These are phyloP conservation scores for Palythoa heliodiscus DNA, from an alignment of 92 coral and sea anemone species.

Conservation along the genomic window DNA sequence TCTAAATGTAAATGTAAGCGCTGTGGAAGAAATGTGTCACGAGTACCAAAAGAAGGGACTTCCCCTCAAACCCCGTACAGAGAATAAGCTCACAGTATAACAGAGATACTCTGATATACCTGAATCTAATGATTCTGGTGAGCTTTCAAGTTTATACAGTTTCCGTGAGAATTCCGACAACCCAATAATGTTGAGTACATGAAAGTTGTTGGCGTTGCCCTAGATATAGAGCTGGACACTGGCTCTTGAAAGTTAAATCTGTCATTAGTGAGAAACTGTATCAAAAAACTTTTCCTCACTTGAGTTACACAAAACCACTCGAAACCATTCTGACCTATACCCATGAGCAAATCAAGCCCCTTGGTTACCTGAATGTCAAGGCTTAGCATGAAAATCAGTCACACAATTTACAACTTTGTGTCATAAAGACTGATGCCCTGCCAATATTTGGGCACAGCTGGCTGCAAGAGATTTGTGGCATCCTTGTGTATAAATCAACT, in stretches of 20 bases:
- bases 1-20: too few species aligned
- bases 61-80: constrained; percentile 13
- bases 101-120: constrained; percentile 5
- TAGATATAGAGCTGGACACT: constrained; percentile 37
- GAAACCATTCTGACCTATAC: constrained; percentile 41
- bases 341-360: constrained; percentile 48
- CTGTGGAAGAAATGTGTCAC: constrained; percentile 16
- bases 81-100: background rate
- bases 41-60: background rate
- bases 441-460: constrained; percentile 18
- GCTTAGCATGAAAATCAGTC: constrained; percentile 10
- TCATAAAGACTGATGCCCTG: constrained; percentile 35
- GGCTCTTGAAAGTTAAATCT: constrained; percentile 40
- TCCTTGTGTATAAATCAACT: background rate
- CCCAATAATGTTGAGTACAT: too few species aligned
- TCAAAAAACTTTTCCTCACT: constrained; percentile 12
- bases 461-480: constrained; percentile 7
- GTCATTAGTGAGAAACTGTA: constrained; percentile 37
- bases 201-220: background rate
- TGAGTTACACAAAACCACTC: background rate
- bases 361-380: constrained; percentile 42
- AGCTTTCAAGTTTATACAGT: background rate
- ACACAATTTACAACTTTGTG: constrained; percentile 15
- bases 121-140: constrained; percentile 1
- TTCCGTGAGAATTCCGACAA: constrained; percentile 11